Evolutionary conservation across 2,888 invertebrate species (phyloP).

Genomic region (Elegia similella): DNA sequence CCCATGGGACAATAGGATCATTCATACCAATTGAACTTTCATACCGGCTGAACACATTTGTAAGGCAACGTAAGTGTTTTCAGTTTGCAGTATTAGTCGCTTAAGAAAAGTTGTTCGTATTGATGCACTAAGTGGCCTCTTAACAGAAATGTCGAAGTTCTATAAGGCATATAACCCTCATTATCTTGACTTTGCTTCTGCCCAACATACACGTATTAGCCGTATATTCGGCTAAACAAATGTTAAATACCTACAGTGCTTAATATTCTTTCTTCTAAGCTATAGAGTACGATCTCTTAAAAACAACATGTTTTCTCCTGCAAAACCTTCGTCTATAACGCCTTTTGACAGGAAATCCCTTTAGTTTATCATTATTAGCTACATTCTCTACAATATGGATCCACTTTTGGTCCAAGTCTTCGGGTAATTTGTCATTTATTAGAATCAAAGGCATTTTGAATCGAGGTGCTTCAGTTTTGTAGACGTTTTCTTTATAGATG

Average conservation of each 20-base stretch:
- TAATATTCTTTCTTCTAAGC: slow-evolving; percentile 36
- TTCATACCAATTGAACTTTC: too few relatives aligned
- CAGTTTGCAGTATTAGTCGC: too few relatives aligned
- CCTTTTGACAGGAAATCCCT: slow-evolving; percentile 52
- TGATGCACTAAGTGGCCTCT: too few relatives aligned
- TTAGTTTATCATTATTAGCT: slow-evolving; percentile 55
- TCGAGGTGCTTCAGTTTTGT: slow-evolving; percentile 30
- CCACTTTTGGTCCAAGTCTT: slow-evolving; percentile 69
- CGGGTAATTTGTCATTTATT: slow-evolving; percentile 67
- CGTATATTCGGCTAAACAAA: too few relatives aligned
- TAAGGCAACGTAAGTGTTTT: too few relatives aligned
- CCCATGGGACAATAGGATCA: too few relatives aligned
- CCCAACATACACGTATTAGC: too few relatives aligned
- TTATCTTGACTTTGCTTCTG: too few relatives aligned
- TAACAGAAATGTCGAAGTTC: too few relatives aligned
- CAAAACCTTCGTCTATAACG: slow-evolving; percentile 66
- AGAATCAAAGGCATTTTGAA: slow-evolving; percentile 63
- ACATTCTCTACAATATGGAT: slow-evolving; percentile 51
- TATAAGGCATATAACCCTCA: too few relatives aligned
- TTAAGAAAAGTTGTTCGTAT: too few relatives aligned
- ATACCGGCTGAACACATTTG: too few relatives aligned
- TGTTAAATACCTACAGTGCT: neutral
- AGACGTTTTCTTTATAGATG: slow-evolving; percentile 41
- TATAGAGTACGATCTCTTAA: slow-evolving; percentile 72
- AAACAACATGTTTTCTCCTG: slow-evolving; percentile 58